A percentile compares a stretch with the other conserved stretches of the same genome.
These are phyloP conservation scores for Orgyia antiqua DNA, from an alignment of 2,888 invertebrate genomes.

Conservation along the genomic window DNA sequence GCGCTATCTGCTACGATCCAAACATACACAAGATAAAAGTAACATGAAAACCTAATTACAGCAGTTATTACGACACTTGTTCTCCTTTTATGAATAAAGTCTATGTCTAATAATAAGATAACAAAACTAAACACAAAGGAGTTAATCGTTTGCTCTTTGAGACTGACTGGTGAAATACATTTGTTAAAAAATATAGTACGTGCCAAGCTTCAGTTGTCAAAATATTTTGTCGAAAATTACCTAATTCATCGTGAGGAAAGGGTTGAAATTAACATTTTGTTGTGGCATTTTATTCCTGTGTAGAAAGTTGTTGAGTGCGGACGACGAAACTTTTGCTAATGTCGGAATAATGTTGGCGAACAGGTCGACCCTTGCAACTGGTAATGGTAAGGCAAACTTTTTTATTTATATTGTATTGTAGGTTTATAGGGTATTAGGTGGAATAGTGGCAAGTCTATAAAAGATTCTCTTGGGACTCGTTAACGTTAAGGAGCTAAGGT, in stretches of 20 bases:
- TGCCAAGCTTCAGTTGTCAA: conserved; percentile 18
- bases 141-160: too few species aligned
- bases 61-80: too few species aligned
- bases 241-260: conserved; percentile 42
- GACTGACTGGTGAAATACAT: background rate
- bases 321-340: conserved; percentile 56
- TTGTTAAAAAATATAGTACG: conserved; percentile 13
- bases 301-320: conserved; percentile 41
- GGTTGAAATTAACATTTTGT: conserved; percentile 53
- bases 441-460: conserved; percentile 22
- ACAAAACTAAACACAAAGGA: too few species aligned
- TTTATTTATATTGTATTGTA: conserved; percentile 36
- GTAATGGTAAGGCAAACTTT: conserved; percentile 34
- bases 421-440: conserved; percentile 24
- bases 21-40: too few species aligned
- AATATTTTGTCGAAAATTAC: conserved; percentile 33
- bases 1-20: too few species aligned
- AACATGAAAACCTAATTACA: too few species aligned
- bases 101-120: too few species aligned
- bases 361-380: conserved; percentile 23
- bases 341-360: conserved; percentile 52
- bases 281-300: conserved; percentile 47
- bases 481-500: conserved; percentile 21
- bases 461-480: conserved; percentile 22
- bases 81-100: too few species aligned